Conservation (phyloP, 1,140 invertebrate species). For the Zaprionus ghesquierei region DNA sequence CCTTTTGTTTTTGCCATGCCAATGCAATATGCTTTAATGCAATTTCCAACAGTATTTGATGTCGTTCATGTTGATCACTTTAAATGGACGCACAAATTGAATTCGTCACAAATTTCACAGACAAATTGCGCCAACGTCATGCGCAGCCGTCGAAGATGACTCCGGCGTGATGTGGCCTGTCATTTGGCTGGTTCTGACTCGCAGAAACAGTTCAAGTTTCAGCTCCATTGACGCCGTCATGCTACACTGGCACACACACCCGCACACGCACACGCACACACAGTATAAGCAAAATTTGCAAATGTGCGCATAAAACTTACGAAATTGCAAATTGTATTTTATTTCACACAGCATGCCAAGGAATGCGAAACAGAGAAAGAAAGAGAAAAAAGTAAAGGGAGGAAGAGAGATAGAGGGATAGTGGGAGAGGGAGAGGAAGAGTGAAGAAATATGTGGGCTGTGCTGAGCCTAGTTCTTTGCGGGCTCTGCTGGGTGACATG, state of each 20-base stretch:
- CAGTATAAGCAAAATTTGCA: conserved; percentile 69
- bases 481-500: conserved; percentile 15
- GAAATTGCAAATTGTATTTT: conserved; percentile 65
- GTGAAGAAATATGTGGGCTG: neutral
- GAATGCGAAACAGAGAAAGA: neutral
- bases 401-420: neutral
- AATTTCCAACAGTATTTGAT: conserved; percentile 5
- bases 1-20: conserved; percentile 18
- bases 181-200: neutral
- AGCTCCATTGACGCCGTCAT: conserved; percentile 35
- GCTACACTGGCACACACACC: conserved; percentile 17
- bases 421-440: neutral
- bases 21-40: conserved; percentile 3
- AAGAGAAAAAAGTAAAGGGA: neutral
- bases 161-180: neutral
- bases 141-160: conserved; percentile 25
- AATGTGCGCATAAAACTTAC: conserved; percentile 75
- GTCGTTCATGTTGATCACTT: neutral
- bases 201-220: conserved; percentile 2
- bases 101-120: conserved; percentile 9
- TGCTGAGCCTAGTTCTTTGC: neutral
- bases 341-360: conserved; percentile 7
- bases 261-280: neutral
- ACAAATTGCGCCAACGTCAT: conserved; percentile 36
- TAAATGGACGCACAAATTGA: conserved; percentile 57